These are phyloP conservation scores for Diorhabda elongata DNA, from an alignment of 1,140 invertebrate genomes.

Conservation along the genomic window DNA sequence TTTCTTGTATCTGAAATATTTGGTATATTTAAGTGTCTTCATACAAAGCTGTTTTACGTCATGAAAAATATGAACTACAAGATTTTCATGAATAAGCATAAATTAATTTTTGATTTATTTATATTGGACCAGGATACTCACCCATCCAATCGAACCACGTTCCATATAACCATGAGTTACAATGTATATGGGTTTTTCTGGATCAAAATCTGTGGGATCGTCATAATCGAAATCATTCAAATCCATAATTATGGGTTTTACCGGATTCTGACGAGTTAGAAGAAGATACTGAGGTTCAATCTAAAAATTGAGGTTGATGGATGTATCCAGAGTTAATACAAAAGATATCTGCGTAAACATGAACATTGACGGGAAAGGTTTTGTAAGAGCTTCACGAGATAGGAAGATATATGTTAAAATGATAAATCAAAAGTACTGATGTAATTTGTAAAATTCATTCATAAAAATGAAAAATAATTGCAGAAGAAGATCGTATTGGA, in stretches of 20 bases:
- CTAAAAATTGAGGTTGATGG: conserved; percentile 43
- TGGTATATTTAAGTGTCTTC: too few relatives aligned
- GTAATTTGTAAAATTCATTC: too few relatives aligned
- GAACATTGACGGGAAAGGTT: too few relatives aligned
- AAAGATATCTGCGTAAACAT: too few relatives aligned
- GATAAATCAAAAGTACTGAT: too few relatives aligned
- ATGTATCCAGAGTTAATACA: too few relatives aligned
- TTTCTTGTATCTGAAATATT: conserved; percentile 52
- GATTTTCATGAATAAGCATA: neutral
- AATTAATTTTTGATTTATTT: neutral
- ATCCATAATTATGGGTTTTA: conserved; percentile 56
- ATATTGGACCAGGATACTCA: conserved; percentile 41
- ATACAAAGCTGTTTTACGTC: too few relatives aligned
- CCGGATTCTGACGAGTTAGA: conserved; percentile 52
- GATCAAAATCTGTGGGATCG: conserved; percentile 52
- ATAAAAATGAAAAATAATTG: too few relatives aligned
- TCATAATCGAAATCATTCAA: conserved; percentile 62
- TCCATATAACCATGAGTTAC: conserved; percentile 84
- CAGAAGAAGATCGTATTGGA: too few relatives aligned
- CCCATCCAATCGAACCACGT: conserved; percentile 74
- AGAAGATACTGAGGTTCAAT: conserved; percentile 50
- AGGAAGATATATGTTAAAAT: too few relatives aligned
- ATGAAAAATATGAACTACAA: too few relatives aligned
- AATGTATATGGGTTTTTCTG: conserved; percentile 63
- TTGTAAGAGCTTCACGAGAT: too few relatives aligned